Base-by-base conservation (phyloP, 2,113 vertebrate species). In the Cathartes aura region DNA sequence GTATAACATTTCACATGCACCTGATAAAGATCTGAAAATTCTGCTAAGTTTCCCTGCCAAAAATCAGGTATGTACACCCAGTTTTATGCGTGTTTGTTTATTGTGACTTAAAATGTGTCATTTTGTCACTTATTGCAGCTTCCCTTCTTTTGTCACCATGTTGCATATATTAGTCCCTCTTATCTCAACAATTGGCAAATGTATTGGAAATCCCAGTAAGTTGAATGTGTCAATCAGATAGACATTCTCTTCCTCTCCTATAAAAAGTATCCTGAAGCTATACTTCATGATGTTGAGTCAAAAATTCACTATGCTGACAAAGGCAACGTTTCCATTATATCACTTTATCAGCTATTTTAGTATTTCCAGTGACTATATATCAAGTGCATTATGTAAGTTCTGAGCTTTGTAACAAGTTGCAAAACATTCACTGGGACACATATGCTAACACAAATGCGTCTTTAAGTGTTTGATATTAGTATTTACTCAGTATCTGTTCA, bases 1-100 rank as follows among this genome's bases (percentile, higher is more conserved):
- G 98, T 90, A 92, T 93, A 97, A 83, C 43, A 96, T 97, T 89
- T 94, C 95, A 76, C 67, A 89, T 32, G 95, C 80, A 88, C 85
- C 58, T 79, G 96, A 95, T 91, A 97, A 96, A 93, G 97, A 97
- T 83, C 89, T 97, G 84, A 92, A 95, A 94, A 89, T 98, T 63
- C 82, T 80, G 53, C 94, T 97, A 68, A 66, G 40, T 89, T 88
- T 96, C n/a, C 85, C 73, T 91, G 67, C 62, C 62, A 93, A 38
- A 91, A 86, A 83, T 78, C 87, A 97, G 97, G 98, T 98, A 97
- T 58, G 95, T 96, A 90, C 45, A 90, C 71, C 40, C 48, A 89
- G 29, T 45, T 95, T 83, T 80, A 42, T 91, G 47, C 13, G 2
- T 64, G 52, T 87, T 82, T 95, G 55, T 90, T 95, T 89, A 40